A percentile compares a stretch with the other conserved stretches of the same genome.
Conservation (phyloP, 2,888 invertebrate species). For the Candidula unifasciata region DNA sequence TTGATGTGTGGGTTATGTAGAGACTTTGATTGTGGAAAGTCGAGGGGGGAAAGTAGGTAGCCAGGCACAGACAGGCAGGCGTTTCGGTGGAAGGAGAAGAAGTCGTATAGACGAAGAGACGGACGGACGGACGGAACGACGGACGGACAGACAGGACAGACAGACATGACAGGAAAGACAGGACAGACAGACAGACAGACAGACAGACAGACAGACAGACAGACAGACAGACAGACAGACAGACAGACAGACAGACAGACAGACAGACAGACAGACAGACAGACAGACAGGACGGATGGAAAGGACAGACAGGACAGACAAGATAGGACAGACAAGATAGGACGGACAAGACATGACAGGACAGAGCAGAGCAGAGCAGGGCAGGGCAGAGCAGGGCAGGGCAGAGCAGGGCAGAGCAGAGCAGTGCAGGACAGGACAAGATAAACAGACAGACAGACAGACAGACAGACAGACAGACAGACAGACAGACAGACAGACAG, state of each 20-base stretch:
- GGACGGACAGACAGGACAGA: background rate
- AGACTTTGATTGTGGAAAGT: too few relatives aligned
- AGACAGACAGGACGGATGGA: constrained; percentile 21
- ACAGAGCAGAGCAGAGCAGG: too few relatives aligned
- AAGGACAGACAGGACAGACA: too few relatives aligned
- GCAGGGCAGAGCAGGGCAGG: too few relatives aligned
- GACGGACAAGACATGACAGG: too few relatives aligned
- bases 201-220: background rate
- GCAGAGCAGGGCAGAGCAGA: too few relatives aligned
- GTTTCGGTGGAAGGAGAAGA: background rate
- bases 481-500: background rate
- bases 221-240: constrained; percentile 1
- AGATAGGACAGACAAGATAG: too few relatives aligned
- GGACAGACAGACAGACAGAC: background rate
- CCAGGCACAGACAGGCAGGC: constrained; percentile 27
- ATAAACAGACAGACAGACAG: background rate
- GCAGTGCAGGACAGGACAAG: too few relatives aligned
- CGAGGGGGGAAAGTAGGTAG: background rate
- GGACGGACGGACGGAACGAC: background rate
- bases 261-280: background rate
- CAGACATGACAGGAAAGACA: background rate
- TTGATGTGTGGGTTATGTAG: too few relatives aligned
- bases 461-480: background rate
- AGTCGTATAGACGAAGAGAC: constrained; percentile 3
- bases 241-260: background rate